phyloP scores from a whole-genome alignment of 2,888 invertebrate genomes.

The Apamea monoglypha region DNA sequence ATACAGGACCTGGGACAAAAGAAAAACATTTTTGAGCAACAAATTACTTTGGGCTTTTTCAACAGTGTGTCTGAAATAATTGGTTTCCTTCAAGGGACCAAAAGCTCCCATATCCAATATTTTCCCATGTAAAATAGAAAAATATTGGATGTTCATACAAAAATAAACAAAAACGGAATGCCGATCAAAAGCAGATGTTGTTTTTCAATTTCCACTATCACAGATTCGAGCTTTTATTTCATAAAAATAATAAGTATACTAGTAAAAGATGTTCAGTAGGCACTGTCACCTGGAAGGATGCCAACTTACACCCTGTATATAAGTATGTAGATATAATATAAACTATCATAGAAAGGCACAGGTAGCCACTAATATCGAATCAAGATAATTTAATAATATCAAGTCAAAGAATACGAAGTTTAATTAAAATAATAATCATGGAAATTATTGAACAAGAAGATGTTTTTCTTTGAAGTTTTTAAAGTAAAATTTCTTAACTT shows the following conservation, averaged over 20 bases:
- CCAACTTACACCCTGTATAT: too few relatives aligned
- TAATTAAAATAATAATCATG: too few relatives aligned
- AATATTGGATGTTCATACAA: neutral
- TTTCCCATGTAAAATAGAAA: neutral
- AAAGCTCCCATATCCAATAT: too few relatives aligned
- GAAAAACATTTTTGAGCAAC: neutral
- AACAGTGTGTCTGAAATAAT: neutral
- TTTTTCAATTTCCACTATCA: neutral
- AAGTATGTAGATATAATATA: neutral
- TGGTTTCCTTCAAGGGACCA: neutral
- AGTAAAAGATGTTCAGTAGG: neutral
- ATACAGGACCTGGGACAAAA: constrained; percentile 92
- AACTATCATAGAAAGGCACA: too few relatives aligned
- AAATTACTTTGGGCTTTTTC: neutral
- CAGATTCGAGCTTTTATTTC: neutral
- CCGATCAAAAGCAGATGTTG: neutral
- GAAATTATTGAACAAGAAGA: too few relatives aligned
- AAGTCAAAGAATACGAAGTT: too few relatives aligned
- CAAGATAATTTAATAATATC: too few relatives aligned
- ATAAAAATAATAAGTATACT: neutral
- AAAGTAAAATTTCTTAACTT: too few relatives aligned
- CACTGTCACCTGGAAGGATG: neutral
- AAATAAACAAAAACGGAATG: neutral
- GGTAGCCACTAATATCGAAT: too few relatives aligned
- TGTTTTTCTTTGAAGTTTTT: too few relatives aligned